These are phyloP conservation scores for Xiphias gladius DNA, from an alignment of 2,113 vertebrate species.

Conservation along the genomic window DNA sequence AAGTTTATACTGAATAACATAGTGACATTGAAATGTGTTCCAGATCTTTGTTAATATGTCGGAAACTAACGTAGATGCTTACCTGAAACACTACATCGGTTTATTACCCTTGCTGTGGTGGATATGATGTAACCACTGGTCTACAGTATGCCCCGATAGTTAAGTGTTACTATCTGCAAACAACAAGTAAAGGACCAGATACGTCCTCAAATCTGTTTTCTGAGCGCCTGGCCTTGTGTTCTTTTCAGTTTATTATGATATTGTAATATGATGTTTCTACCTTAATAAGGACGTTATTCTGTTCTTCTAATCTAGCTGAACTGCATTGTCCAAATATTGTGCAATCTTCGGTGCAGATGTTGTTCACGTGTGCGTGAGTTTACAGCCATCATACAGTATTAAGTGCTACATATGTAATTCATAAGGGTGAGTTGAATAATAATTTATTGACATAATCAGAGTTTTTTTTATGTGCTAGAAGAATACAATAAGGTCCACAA, in stretches of 20 bases:
- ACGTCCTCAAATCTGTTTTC: not conserved
- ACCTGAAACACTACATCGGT: not conserved
- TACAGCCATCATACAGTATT: not conserved
- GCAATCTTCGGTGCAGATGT: not conserved
- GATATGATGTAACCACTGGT: not conserved
- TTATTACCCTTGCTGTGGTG: not conserved
- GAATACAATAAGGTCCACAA: not conserved
- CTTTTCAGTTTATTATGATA: not conserved
- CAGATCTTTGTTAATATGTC: not conserved
- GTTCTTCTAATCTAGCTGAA: slow-evolving; percentile 5
- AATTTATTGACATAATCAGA: not conserved
- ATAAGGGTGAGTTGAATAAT: not conserved
- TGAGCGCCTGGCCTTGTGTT: not conserved
- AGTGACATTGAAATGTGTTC: not conserved
- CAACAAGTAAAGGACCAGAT: not conserved
- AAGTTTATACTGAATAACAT: not conserved
- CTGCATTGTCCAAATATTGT: not conserved
- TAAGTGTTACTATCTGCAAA: not conserved
- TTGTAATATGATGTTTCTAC: slow-evolving; percentile 10
- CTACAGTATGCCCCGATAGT: not conserved
- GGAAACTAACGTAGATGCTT: not conserved
- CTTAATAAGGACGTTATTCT: not conserved
- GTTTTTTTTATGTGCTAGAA: not conserved
- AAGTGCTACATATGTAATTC: not conserved
- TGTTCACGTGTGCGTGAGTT: not conserved